Base-by-base conservation (phyloP, 2,113 vertebrate genomes). In the Epinephelus lanceolatus region DNA sequence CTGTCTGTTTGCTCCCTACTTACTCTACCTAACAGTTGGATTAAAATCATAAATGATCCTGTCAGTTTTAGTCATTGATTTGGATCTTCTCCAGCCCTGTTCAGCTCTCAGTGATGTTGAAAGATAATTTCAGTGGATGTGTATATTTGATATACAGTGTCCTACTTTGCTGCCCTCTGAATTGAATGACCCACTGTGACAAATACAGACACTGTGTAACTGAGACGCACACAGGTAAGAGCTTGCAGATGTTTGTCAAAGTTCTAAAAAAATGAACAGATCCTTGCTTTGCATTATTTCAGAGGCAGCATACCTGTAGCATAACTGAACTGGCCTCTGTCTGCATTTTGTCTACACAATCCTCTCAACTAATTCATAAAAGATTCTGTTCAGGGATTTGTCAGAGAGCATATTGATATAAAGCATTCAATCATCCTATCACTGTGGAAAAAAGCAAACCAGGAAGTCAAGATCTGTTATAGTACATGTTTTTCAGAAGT, bases 201-300 rank as follows among this genome's bases (percentile, higher is more conserved):
- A 53, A 51, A 55, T 1, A 42, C 15, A 56, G 19, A 47, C 23
- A 45, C 57, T 30, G 56, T 49, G 61, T 49, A 61, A 19, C 51
- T 47, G 5, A 21, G n/a, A 70, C 61, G 21, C 56, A 71, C 72
- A 17, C 53, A 59, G 45, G 25, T 42, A 30, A 30, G 15, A 62
- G 51, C 27, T 40, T 10, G 2, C 11, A 15, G 51, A 5, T 25
- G 21, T 68, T 11, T 14, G 40, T 71, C 47, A 33, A 1, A 45
- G 47, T 73, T 68, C 67, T 56, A 49, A 3, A 78, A 40, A 27
- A 30, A 30, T 30, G 30, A 30, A 68, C 66, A 65, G 45, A 60
- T 62, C 21, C 42, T 17, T 59, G 70, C 18, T 72, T 72, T 52
- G 27, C 55, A 21, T 30, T 18, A 45, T 55, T 37, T 68, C 3